Evolutionary conservation across 1,140 invertebrate genomes (phyloP), one percentile per base, ranked within the genome.

Genomic region (Eurosta solidaginis): DNA sequence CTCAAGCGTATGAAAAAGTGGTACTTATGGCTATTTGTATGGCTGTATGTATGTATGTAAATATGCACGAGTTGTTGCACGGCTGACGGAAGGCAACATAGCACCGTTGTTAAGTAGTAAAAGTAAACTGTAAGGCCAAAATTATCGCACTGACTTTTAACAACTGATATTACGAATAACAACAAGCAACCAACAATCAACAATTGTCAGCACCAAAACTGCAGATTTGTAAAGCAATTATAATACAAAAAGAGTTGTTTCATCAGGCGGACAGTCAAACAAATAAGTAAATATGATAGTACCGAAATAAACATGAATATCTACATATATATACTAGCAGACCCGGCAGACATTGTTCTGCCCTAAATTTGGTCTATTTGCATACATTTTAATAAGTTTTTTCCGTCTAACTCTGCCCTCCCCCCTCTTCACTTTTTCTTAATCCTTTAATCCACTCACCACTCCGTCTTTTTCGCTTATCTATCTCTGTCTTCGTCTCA

Each of bases 121-220:
- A 33, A 20, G 59, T 29, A 59, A 33, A 33, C 25, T n/a, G 49
- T 22, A 52, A 36, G 29, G 17, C 27, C 12, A 20, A 68, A 68
- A 68, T 68, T 40, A 68, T 68, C 33, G 59, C 36, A 1, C 12
- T 40, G 59, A 33, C 27, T 33, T 40, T 20, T 33, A 68, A 68
- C 40, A 29, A 36, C 59, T 68, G 29, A 14, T 33, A 68, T 68
- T 33, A 68, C 59, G n/a, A n/a, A n/a, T n/a, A n/a, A n/a, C 59
- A 17, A 17, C n/a, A 68, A 40, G 33, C 20, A n/a, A n/a, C n/a
- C n/a, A n/a, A n/a, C n/a, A n/a, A n/a, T n/a, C n/a, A n/a, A n/a
- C 59, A 68, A 68, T 40, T 68, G 59, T 68, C 59, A 68, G 59
- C 59, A 40, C 33, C 59, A 68, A 17, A 29, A 33, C 36, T 42